Percentiles rank a stretch among this genome's conserved stretches.
phyloP scores from a whole-genome alignment of 1,140 invertebrate species.

The Scaptomyza hsui region DNA sequence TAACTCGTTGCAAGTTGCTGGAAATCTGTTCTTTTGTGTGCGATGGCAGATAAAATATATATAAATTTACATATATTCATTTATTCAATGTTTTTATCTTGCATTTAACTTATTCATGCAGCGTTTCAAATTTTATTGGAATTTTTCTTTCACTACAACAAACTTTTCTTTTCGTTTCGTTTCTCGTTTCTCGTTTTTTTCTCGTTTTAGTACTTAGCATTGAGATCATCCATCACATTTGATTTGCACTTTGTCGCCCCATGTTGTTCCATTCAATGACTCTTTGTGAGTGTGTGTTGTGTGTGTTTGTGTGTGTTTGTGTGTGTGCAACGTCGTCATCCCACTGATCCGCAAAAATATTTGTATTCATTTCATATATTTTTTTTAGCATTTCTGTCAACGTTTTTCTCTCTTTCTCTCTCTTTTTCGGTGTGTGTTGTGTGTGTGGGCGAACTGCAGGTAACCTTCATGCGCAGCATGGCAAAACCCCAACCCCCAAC shows the following conservation, averaged over 20 bases:
- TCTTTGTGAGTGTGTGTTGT: slow-evolving; percentile 9
- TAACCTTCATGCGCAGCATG: slow-evolving; percentile 68
- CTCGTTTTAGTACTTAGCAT: slow-evolving; percentile 12
- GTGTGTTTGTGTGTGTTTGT: not conserved
- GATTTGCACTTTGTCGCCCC: slow-evolving; percentile 64
- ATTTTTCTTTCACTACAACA: not conserved
- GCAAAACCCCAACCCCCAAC: not conserved
- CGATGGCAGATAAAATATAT: not conserved
- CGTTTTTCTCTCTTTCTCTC: slow-evolving; percentile 27
- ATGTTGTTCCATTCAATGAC: slow-evolving; percentile 38
- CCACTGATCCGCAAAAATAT: slow-evolving; percentile 71
- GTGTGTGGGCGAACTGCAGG: slow-evolving; percentile 51
- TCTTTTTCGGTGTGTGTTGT: slow-evolving; percentile 14
- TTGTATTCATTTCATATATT: slow-evolving; percentile 76
- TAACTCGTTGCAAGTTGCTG: no score
- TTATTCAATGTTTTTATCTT: slow-evolving; percentile 11
- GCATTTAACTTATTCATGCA: slow-evolving; percentile 10
- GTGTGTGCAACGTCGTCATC: slow-evolving; percentile 6
- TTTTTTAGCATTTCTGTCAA: slow-evolving; percentile 55
- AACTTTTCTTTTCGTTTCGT: slow-evolving; percentile 9
- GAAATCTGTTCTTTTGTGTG: not conserved
- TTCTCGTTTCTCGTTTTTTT: not conserved
- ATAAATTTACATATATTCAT: not conserved
- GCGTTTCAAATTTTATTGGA: slow-evolving; percentile 19
- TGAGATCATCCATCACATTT: slow-evolving; percentile 64